These are phyloP conservation scores for Trachurus trachurus DNA, from an alignment of 2,797 vertebrate genomes.

Conservation along the genomic window DNA sequence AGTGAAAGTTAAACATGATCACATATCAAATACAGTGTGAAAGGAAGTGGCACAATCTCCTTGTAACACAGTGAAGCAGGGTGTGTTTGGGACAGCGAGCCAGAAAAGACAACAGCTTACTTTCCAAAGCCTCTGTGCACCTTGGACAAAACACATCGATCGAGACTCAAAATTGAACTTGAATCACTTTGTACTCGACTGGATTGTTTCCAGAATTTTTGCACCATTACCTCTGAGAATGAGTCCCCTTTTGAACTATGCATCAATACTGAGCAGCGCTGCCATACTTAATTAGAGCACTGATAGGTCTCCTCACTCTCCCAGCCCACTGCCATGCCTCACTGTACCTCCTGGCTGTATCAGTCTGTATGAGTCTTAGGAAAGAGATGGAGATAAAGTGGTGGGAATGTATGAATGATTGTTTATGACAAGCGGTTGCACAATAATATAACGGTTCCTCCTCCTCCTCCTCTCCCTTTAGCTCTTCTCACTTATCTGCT, in stretches of 20 bases:
- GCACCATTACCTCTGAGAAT: conserved; percentile 51
- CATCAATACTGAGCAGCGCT: conserved; percentile 46
- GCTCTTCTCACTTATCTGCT: not conserved
- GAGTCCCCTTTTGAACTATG: conserved; percentile 43
- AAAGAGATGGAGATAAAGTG: conserved; percentile 13
- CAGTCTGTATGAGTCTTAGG: conserved; percentile 22
- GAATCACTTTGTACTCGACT: conserved; percentile 26
- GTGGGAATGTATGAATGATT: conserved; percentile 20
- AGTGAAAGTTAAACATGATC: not conserved
- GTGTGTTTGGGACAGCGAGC: conserved; percentile 22
- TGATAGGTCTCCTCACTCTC: conserved; percentile 7
- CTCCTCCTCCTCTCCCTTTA: conserved; percentile 29
- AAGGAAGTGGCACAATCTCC: not conserved
- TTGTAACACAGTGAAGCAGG: conserved; percentile 14
- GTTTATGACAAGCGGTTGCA: conserved; percentile 49
- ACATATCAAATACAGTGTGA: not conserved
- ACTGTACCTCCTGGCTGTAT: conserved; percentile 18
- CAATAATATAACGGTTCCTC: conserved; percentile 36
- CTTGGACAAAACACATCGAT: conserved; percentile 8
- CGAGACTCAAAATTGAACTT: conserved; percentile 6
- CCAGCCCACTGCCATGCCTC: conserved; percentile 30
- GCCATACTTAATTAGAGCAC: conserved; percentile 44
- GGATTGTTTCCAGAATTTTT: conserved; percentile 46
- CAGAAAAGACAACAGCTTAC: conserved; percentile 1
- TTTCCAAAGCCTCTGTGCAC: not conserved